A percentile compares a stretch with the other conserved stretches of the same genome.
Evolutionary conservation across 1,140 invertebrate species (phyloP).

Genomic region (Lordiphosa stackelbergi): DNA sequence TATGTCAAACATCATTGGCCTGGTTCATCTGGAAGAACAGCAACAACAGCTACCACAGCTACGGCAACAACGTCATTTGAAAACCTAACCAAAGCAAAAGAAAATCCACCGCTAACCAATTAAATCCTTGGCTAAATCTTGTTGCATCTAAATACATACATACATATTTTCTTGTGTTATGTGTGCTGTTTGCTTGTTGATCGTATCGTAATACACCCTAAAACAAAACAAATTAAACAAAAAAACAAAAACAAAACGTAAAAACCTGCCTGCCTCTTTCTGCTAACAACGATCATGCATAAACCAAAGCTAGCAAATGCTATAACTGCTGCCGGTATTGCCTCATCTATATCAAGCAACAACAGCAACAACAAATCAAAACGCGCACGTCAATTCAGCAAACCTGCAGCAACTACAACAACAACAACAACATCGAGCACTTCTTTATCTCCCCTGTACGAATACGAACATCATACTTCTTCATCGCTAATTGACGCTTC

Average conservation of each 20-base stretch:
- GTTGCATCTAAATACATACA: slow-evolving; percentile 17
- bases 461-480: slow-evolving; percentile 51
- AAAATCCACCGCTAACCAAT: slow-evolving; percentile 32
- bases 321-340: slow-evolving; percentile 73
- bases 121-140: slow-evolving; percentile 28
- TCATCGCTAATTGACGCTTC: slow-evolving; percentile 65
- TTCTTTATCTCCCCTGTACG: slow-evolving; percentile 14
- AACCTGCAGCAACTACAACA: slow-evolving; percentile 29
- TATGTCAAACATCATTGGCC: slow-evolving; percentile 39
- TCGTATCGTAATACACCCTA: slow-evolving; percentile 47
- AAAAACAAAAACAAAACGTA: slow-evolving; percentile 21
- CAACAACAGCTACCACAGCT: slow-evolving; percentile 22
- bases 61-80: slow-evolving; percentile 27
- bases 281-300: slow-evolving; percentile 74
- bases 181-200: slow-evolving; percentile 52
- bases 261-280: slow-evolving; percentile 20
- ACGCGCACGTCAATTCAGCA: slow-evolving; percentile 31
- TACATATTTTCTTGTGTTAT: slow-evolving; percentile 43
- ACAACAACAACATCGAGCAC: slow-evolving; percentile 24
- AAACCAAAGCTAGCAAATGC: slow-evolving; percentile 69
- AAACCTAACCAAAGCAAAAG: slow-evolving; percentile 43
- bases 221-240: slow-evolving; percentile 24
- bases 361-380: slow-evolving; percentile 41
- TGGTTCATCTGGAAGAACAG: slow-evolving; percentile 21
- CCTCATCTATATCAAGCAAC: slow-evolving; percentile 70